A percentile compares a stretch with the other conserved stretches of the same genome.
Evolutionary conservation across 2,888 invertebrate species (phyloP).

Genomic region (Chorisops tibialis): DNA sequence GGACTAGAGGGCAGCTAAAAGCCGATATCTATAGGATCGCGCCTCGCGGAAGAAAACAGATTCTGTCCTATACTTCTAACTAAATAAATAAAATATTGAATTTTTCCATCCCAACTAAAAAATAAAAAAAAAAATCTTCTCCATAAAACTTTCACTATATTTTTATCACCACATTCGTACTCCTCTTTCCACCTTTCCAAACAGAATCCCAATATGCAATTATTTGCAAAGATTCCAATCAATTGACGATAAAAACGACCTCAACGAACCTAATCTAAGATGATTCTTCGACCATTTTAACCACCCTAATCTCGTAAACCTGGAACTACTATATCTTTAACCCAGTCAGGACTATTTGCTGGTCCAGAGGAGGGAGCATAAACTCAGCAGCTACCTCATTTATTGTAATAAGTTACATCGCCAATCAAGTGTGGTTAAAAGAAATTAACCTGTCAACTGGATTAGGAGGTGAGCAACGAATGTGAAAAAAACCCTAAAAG

Average conservation of each 20-base stretch:
- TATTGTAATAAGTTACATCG: slow-evolving; percentile 22
- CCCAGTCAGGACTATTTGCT: background rate
- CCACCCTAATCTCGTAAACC: background rate
- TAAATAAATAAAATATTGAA: too few relatives aligned
- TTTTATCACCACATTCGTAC: too few relatives aligned
- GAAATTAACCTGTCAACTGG: slow-evolving; percentile 33
- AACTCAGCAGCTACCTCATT: background rate
- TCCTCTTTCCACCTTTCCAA: too few relatives aligned
- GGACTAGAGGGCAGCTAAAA: too few relatives aligned
- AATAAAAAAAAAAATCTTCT: background rate
- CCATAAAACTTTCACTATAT: too few relatives aligned
- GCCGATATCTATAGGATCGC: too few relatives aligned
- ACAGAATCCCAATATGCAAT: background rate
- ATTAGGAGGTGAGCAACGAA: slow-evolving; percentile 12
- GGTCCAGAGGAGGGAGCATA: background rate
- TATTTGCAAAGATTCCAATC: slow-evolving; percentile 17
- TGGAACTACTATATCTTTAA: background rate
- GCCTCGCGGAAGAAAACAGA: too few relatives aligned
- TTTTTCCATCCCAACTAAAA: background rate
- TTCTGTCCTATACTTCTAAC: too few relatives aligned
- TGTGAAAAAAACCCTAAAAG: slow-evolving; percentile 4
- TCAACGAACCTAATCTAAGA: background rate
- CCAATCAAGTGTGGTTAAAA: slow-evolving; percentile 31
- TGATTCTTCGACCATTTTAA: too few relatives aligned
- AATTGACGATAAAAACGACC: background rate